Evolutionary conservation across 2,888 invertebrate species (phyloP), one percentile per base, ranked within the genome.

Genomic region (Chironomus riparius): DNA sequence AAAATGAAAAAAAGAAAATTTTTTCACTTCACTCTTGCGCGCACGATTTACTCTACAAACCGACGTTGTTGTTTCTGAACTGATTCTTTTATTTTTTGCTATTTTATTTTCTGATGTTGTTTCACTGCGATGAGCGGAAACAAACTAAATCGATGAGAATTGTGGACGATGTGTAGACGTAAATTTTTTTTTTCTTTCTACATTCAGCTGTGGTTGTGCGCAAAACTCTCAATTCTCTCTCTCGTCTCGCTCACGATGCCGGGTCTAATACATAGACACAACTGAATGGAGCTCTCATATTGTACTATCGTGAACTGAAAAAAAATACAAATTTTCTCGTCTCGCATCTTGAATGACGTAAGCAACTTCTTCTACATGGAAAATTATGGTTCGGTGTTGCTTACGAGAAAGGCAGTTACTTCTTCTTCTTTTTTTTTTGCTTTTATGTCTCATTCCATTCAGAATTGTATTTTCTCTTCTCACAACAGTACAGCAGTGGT

Each of bases 71-170:
- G 38, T 38, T 38, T 65, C 65, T 4, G 22, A 21, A 21, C 65
- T 4, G 12, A 21, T 7, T 65, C 1, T 24, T 65, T 65, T n/a
- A n/a, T n/a, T n/a, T n/a, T n/a, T n/a, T n/a, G n/a, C n/a, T n/a
- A n/a, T n/a, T n/a, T n/a, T n/a, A n/a, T 65, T 21, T 38, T 62
- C 22, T 62, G n/a, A 21, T 15, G 62, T 62, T 62, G 62, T 62
- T 62, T 62, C 62, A 62, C 62, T 62, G 62, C 62, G 65, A 65
- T 24, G 65, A 65, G 65, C 65, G 65, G 65, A 65, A 65, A 65
- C 65, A 65, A 65, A 65, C 65, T 65, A 24, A 65, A 65, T 65
- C 65, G 65, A 65, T 65, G 65, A 24, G 21, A 18, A 65, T 12
- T 21, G 12, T 65, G 15, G 56, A 22, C 12, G 10, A 5, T 65